Evolutionary conservation across 2,888 invertebrate species (phyloP), one percentile per base, ranked within the genome.

Genomic region (Eristalis pertinax): DNA sequence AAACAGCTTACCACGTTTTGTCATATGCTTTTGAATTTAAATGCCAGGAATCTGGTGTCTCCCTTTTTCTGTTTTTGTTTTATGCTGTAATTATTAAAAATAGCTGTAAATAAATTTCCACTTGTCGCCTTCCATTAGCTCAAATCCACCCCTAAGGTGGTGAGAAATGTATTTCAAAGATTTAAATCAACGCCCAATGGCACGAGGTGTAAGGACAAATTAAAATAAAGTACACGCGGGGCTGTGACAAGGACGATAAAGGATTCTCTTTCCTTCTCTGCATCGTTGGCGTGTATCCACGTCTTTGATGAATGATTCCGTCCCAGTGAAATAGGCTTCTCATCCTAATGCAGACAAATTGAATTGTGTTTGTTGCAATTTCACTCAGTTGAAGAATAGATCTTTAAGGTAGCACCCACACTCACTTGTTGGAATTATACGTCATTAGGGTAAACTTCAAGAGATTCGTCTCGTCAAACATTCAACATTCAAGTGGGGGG

Each of bases 31-130:
- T 19, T 19, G 8, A 63, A n/a, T 32, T 32, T 8, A 69, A 69
- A 29, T 41, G 24, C n/a, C 50, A 22, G 50, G 26, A 29, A 50
- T 29, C 38, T 35, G 50, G 38, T 38, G 41, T 11, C 15, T 56
- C 38, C 60, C 7, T 50, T 68, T 60, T 1, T n/a, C 43, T 4
- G 5, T 13, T 60, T 5, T 24, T n/a, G 13, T 67, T n/a, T n/a
- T n/a, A 29, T 74, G 43, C 62, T 50, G 43, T 86, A 86, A 86
- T 83, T 86, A 86, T 86, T 83, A 86, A 86, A 86, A 86, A 86
- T 86, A 86, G 83, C 83, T 82, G 32, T 32, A 72, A 78, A 86
- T 82, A 82, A 83, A 86, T 86, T 86, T 86, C 70, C 78, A 86
- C 86, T 86, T 86, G 86, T 86, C 86, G 67, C 70, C 41, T 19